A percentile compares a stretch with the other conserved stretches of the same genome.
Conservation (phyloP, 2,888 invertebrate species). For the Eucera pruinosa region DNA sequence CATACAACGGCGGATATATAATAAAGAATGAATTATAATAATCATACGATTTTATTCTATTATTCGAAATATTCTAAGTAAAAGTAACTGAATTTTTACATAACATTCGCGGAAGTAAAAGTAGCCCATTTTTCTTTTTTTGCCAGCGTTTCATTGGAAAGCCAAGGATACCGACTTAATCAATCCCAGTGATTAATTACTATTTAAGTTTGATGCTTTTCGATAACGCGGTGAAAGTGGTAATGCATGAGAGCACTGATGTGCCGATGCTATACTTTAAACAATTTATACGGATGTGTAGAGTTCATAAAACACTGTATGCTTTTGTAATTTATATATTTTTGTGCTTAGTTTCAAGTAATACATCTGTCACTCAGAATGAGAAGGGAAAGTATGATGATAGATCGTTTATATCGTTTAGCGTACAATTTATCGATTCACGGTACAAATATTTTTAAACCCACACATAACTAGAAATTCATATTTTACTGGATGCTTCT, state of each 20-base stretch:
- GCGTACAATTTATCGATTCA: too few relatives aligned
- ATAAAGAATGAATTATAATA: not conserved
- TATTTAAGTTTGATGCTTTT: slow-evolving; percentile 17
- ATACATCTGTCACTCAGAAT: too few relatives aligned
- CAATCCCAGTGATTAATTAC: slow-evolving; percentile 36
- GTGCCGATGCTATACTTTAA: not conserved
- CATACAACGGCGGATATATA: too few relatives aligned
- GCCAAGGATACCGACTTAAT: slow-evolving; percentile 1
- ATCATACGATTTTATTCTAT: not conserved
- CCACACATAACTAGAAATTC: too few relatives aligned
- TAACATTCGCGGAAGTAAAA: slow-evolving; percentile 33
- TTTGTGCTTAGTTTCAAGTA: not conserved
- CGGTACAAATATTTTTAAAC: too few relatives aligned
- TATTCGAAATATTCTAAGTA: not conserved
- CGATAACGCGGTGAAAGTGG: slow-evolving; percentile 35
- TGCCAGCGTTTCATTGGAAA: slow-evolving; percentile 5
- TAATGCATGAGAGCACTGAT: slow-evolving; percentile 32
- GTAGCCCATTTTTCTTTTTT: slow-evolving; percentile 9
- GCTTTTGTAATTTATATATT: not conserved
- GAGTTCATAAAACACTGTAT: not conserved
- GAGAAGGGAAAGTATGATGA: too few relatives aligned
- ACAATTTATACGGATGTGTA: slow-evolving; percentile 7
- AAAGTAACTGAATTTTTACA: slow-evolving; percentile 31
- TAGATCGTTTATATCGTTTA: too few relatives aligned
- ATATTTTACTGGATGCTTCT: too few relatives aligned